Conservation (phyloP, 2,113 vertebrate genomes). For the Urocitellus parryii region DNA sequence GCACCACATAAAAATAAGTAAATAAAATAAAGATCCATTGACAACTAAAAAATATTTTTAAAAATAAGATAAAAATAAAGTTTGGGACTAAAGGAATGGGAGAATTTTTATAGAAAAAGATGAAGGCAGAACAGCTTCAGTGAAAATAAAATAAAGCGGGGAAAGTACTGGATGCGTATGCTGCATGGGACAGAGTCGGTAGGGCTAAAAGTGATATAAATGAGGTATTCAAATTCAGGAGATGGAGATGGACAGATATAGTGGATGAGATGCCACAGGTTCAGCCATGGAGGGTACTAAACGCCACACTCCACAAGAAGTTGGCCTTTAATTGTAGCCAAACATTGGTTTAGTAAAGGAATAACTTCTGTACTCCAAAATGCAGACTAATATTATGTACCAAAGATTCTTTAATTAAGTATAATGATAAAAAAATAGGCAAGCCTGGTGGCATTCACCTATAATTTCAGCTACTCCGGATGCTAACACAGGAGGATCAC, state of each 20-base stretch:
- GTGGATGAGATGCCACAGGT: background rate
- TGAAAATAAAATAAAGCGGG: background rate
- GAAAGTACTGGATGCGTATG: background rate
- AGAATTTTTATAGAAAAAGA: constrained; percentile 40
- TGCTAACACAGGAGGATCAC: background rate
- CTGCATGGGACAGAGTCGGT: background rate
- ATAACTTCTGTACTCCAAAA: constrained; percentile 12
- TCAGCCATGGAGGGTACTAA: background rate
- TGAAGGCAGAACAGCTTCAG: background rate
- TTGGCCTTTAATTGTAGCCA: background rate
- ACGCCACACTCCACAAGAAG: background rate
- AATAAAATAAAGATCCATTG: too few relatives aligned
- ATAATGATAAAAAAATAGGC: background rate
- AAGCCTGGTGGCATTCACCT: background rate
- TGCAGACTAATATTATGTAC: background rate
- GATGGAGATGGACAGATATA: background rate
- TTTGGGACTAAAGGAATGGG: background rate
- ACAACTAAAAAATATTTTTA: too few relatives aligned
- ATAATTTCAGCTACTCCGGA: background rate
- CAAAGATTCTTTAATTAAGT: background rate
- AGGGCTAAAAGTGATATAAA: background rate
- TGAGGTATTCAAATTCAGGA: background rate
- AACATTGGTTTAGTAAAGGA: background rate
- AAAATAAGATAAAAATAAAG: background rate
- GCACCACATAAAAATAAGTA: too few relatives aligned